phyloP scores from a whole-genome alignment of 1,140 invertebrate genomes.

The Aphelenchoides fujianensis region DNA sequence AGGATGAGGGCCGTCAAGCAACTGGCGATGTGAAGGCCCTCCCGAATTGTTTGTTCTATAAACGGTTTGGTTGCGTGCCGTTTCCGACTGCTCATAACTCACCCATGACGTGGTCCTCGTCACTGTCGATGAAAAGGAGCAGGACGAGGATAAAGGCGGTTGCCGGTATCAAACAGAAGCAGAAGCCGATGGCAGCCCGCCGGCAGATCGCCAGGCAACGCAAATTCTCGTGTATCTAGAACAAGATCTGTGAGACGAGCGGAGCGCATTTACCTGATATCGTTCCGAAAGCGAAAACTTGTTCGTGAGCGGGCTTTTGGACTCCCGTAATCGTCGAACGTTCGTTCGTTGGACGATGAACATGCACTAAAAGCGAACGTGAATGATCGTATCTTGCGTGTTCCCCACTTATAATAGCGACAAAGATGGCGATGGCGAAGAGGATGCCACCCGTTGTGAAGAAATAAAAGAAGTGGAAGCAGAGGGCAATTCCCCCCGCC shows the following conservation, averaged over 20 bases:
- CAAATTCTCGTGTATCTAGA: background rate
- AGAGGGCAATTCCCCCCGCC: background rate
- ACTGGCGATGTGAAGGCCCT: background rate
- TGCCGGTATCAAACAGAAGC: too few species aligned
- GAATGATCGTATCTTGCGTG: too few species aligned
- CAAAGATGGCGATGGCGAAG: background rate
- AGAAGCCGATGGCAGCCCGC: background rate
- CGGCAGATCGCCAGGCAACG: background rate
- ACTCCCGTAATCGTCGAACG: background rate
- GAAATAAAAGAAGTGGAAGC: background rate
- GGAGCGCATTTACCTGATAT: background rate
- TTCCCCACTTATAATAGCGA: constrained; percentile 1
- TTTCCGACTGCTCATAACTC: too few species aligned
- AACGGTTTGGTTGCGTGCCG: too few species aligned
- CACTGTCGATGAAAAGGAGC: too few species aligned
- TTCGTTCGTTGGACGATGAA: background rate
- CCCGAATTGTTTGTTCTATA: too few species aligned
- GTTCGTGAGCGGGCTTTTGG: background rate
- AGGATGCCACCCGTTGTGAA: background rate
- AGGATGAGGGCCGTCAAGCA: background rate
- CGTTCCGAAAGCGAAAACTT: background rate
- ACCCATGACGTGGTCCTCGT: too few species aligned
- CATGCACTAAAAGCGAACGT: background rate
- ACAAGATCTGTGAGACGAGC: background rate
- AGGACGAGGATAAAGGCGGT: too few species aligned